These are phyloP conservation scores for Ennomos fuscantarius DNA, from an alignment of 2,888 invertebrate species.

Conservation along the genomic window DNA sequence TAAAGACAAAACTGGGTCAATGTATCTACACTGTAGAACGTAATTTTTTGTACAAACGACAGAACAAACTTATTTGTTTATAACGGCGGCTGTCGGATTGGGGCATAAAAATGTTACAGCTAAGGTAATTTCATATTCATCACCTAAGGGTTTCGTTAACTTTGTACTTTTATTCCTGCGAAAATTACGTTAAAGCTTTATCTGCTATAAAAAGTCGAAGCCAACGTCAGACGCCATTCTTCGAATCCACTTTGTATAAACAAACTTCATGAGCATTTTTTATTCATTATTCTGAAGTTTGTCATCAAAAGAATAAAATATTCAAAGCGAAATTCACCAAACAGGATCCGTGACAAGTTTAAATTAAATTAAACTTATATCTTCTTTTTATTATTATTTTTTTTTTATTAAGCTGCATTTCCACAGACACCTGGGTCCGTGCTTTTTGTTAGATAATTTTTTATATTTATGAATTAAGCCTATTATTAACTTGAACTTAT, in stretches of 20 bases:
- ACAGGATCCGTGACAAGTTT: slow-evolving; percentile 10
- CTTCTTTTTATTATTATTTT: background rate
- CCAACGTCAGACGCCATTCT: slow-evolving; percentile 44
- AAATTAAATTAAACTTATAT: slow-evolving; percentile 1
- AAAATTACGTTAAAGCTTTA: slow-evolving; percentile 53
- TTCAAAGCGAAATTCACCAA: slow-evolving; percentile 27
- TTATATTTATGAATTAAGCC: too few relatives aligned
- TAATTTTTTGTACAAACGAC: too few relatives aligned
- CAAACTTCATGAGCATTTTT: slow-evolving; percentile 41
- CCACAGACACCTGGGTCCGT: too few relatives aligned
- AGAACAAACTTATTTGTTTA: slow-evolving; percentile 19
- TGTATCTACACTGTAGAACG: too few relatives aligned
- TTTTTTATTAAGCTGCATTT: background rate
- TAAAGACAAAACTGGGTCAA: too few relatives aligned
- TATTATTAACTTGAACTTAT: too few relatives aligned
- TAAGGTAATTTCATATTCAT: slow-evolving; percentile 53
- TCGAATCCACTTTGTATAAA: slow-evolving; percentile 45
- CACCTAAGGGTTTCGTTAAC: slow-evolving; percentile 48
- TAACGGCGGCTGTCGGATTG: slow-evolving; percentile 34
- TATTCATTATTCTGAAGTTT: slow-evolving; percentile 38
- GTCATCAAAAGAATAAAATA: slow-evolving; percentile 34
- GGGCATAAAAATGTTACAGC: slow-evolving; percentile 47
- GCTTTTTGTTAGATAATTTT: too few relatives aligned
- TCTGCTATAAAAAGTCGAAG: slow-evolving; percentile 50
- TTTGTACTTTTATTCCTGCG: slow-evolving; percentile 50